phyloP scores from a whole-genome alignment of 2,797 vertebrate species.

The Uromys caudimaculatus region DNA sequence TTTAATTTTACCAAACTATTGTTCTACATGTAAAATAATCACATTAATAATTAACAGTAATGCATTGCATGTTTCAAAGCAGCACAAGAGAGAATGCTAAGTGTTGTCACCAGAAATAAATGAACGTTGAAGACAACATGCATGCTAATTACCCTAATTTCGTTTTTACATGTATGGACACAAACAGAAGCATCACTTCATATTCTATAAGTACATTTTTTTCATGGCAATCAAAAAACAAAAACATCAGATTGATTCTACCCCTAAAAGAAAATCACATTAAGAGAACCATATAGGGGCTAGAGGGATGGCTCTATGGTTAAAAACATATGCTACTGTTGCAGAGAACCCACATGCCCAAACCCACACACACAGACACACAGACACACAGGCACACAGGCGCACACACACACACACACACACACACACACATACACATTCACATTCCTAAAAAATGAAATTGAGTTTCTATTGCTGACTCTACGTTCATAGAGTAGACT shows the following conservation, averaged over 20 bases:
- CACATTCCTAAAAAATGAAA: neutral
- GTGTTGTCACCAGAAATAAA: neutral
- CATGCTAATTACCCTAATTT: neutral
- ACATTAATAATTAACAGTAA: neutral
- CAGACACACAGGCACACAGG: neutral
- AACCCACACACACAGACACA: neutral
- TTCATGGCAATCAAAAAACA: neutral
- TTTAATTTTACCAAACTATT: constrained; percentile 67
- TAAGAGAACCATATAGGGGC: neutral
- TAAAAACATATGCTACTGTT: neutral
- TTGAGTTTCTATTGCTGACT: constrained; percentile 50
- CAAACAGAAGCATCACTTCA: neutral
- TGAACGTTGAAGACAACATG: neutral
- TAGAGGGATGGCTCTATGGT: neutral
- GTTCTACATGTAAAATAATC: constrained; percentile 27
- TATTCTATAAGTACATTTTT: too few species aligned
- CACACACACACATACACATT: neutral
- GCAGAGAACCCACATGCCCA: neutral
- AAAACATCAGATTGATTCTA: neutral
- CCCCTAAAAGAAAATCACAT: neutral
- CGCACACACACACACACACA: neutral
- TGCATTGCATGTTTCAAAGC: neutral
- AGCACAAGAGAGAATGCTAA: neutral
- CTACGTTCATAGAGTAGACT: neutral
- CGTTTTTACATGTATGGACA: neutral